Evolutionary conservation across 2,113 vertebrate genomes (phyloP), one percentile per base, ranked within the genome.

Genomic region (Prinia subflava): DNA sequence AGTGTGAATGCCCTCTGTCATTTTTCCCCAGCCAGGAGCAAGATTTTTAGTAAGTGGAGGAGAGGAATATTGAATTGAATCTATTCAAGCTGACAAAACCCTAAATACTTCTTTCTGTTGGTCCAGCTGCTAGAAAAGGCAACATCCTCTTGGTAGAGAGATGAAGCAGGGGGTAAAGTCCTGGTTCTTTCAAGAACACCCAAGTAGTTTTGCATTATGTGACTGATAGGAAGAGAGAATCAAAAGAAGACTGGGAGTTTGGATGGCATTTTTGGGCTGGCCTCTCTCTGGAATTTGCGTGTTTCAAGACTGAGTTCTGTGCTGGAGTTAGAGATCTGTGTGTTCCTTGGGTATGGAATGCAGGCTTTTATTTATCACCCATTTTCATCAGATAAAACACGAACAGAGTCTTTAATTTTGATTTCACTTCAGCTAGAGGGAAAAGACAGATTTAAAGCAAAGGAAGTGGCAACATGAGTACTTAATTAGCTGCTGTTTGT

Each of bases 311-410:
- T 49, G 33, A 37, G 23, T 60, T 50, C 22, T 27, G 18, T 50
- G 52, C 46, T 23, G 41, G 62, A 33, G 3, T 30, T 50, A 71
- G 28, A 87, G 73, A 27, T 65, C 25, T 5, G 4, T 44, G 7
- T 4, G 4, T 50, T 75, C 44, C 27, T 59, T 74, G 19, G 22
- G 14, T 56, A 7, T 9, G 22, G 23, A 83, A 44, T 8, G 12
- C 5, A 9, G 10, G 17, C 13, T 13, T 78, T 59, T 64, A 55
- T 46, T 1, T 30, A 14, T 10, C 0, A 1, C 28, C 18, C 41
- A 25, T 8, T 33, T 83, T 41, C 7, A 33, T 35, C 21, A 41
- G 52, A 15, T 56, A 20, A 69, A 69, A 46, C 4, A 6, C 52
- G 37, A 80, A 52, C 8, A 20, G 23, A 42, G 46, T 44, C 23